Conservation (phyloP, 2,888 invertebrate species). For the Apamea crenata region DNA sequence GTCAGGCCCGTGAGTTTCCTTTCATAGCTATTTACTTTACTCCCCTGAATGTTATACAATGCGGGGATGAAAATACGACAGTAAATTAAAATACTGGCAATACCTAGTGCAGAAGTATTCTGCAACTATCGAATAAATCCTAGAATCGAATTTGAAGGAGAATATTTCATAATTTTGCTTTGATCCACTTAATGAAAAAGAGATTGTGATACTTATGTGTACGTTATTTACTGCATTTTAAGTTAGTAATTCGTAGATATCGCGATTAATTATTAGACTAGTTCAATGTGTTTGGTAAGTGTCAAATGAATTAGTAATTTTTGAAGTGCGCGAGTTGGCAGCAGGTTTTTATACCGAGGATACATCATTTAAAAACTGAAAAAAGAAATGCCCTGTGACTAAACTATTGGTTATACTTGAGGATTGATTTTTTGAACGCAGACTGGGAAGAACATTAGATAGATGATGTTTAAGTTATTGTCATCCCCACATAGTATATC, state of each 20-base stretch:
- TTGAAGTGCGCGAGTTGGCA: background rate
- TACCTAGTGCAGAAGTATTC: background rate
- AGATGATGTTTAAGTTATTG: background rate
- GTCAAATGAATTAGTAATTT: background rate
- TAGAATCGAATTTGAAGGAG: background rate
- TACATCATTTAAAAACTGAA: background rate
- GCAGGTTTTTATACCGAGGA: background rate
- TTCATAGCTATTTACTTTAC: conserved; percentile 28
- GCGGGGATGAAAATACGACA: background rate
- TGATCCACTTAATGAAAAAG: background rate
- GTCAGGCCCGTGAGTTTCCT: conserved; percentile 83
- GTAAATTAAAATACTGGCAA: background rate
- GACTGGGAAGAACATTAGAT: background rate
- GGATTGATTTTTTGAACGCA: background rate
- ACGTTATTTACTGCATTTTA: conserved; percentile 1
- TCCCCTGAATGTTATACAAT: background rate
- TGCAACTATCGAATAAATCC: background rate
- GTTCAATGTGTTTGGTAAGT: background rate
- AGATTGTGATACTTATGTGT: background rate
- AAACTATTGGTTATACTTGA: too few species aligned
- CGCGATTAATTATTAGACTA: background rate
- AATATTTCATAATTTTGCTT: background rate
- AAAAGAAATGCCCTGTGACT: background rate
- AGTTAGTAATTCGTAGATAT: background rate
- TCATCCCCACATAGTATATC: background rate